These are phyloP conservation scores for Microctenopoma stevenorrisi DNA, from an alignment of 2,797 vertebrate genomes.

Conservation along the genomic window DNA sequence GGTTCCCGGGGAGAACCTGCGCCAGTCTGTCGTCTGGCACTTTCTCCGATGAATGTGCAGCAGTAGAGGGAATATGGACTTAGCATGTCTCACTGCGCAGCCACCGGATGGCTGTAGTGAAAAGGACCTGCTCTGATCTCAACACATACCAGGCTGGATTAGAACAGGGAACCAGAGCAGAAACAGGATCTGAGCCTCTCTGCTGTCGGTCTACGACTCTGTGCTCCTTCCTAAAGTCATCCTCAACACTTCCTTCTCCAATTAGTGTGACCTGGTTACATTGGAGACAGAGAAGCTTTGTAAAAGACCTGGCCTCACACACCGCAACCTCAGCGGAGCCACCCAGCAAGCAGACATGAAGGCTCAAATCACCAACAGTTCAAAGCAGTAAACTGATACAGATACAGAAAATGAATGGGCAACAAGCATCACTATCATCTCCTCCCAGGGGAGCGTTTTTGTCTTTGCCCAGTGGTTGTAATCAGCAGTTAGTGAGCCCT, in stretches of 20 bases:
- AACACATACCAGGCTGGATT: constrained; percentile 81
- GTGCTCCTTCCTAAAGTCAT: constrained; percentile 69
- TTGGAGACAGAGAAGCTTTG: constrained; percentile 46
- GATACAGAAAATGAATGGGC: constrained; percentile 62
- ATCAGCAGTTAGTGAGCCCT: constrained; percentile 60
- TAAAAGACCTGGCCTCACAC: constrained; percentile 59
- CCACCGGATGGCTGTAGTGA: constrained; percentile 65
- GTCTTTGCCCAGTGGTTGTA: constrained; percentile 49
- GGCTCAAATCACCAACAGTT: constrained; percentile 65
- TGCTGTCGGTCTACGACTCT: constrained; percentile 67
- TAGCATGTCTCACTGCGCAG: constrained; percentile 54
- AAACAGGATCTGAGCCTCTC: constrained; percentile 78
- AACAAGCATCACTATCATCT: constrained; percentile 50
- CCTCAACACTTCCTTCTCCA: constrained; percentile 77
- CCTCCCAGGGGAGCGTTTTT: constrained; percentile 57
- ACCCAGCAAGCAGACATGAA: constrained; percentile 36
- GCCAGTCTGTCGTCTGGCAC: constrained; percentile 5
- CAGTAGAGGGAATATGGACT: constrained; percentile 59
- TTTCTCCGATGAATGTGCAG: constrained; percentile 35
- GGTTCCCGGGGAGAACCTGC: background rate
- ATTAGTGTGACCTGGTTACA: constrained; percentile 83
- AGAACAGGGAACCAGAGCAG: constrained; percentile 77
- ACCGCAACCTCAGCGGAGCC: constrained; percentile 50
- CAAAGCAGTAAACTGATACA: constrained; percentile 64
- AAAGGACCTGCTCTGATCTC: constrained; percentile 70